phyloP scores from a whole-genome alignment of 2,113 vertebrate species.

The Oncorhynchus keta region DNA sequence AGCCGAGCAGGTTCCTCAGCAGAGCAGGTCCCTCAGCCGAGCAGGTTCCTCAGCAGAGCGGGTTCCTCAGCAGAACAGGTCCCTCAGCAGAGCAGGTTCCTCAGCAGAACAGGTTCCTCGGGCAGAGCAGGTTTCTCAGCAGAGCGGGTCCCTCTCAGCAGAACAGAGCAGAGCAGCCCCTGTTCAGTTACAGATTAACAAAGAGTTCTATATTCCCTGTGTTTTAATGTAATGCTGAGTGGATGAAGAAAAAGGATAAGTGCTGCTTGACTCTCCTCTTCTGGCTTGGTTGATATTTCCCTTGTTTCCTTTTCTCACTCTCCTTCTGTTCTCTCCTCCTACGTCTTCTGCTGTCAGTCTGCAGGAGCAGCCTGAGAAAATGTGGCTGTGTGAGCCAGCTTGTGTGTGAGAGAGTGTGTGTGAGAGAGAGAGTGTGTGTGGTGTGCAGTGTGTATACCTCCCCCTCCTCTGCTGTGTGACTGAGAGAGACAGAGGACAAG shows the following conservation, averaged over 20 bases:
- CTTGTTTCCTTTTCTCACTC: conserved; percentile 16
- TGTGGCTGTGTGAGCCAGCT: conserved; percentile 35
- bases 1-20: too few species aligned
- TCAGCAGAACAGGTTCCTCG: too few species aligned
- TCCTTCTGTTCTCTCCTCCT: conserved; percentile 33
- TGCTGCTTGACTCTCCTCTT: conserved; percentile 22
- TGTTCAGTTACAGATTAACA: conserved; percentile 12
- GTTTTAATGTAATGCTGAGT: not conserved
- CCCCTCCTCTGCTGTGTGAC: conserved; percentile 54
- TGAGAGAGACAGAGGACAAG: conserved; percentile 77
- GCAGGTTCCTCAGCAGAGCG: conserved; percentile 41
- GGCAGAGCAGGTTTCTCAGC: too few species aligned
- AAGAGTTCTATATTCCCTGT: conserved; percentile 19
- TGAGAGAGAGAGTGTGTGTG: too few species aligned
- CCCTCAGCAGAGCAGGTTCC: too few species aligned
- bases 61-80: too few species aligned
- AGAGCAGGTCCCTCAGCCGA: not conserved
- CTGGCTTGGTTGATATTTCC: conserved; percentile 12
- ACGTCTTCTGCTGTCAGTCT: conserved; percentile 74
- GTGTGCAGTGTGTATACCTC: conserved; percentile 21
- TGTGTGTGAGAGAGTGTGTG: too few species aligned
- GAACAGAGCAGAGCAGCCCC: conserved; percentile 12
- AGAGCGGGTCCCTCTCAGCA: too few species aligned
- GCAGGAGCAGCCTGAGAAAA: conserved; percentile 64
- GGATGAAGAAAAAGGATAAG: conserved; percentile 27